Evolutionary conservation across 2,797 vertebrate species (phyloP).

Genomic region (Poecile montanus): DNA sequence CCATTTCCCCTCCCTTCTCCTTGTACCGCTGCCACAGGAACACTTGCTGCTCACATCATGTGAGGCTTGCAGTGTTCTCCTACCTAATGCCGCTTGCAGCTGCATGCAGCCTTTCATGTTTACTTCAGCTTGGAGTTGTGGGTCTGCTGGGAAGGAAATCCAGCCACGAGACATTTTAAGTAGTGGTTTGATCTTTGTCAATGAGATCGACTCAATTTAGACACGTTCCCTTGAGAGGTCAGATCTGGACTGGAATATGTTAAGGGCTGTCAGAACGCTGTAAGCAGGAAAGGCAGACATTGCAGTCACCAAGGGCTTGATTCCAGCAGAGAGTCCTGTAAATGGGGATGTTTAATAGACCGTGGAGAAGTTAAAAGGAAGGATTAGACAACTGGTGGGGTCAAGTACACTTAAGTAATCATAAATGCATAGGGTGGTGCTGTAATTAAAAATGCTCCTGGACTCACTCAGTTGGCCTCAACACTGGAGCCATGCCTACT

Average conservation of each 20-base stretch:
- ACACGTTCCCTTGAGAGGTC: not conserved
- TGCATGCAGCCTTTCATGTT: constrained; percentile 22
- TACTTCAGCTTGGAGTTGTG: not conserved
- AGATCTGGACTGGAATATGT: not conserved
- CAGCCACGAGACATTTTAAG: constrained; percentile 52
- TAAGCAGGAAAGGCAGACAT: not conserved
- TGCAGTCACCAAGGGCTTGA: constrained; percentile 24
- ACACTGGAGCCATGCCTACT: accelerated
- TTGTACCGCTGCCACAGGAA: not conserved
- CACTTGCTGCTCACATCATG: not conserved
- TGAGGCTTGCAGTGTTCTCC: not conserved
- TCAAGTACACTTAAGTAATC: constrained; percentile 52
- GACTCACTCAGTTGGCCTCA: not conserved
- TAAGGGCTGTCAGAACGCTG: constrained; percentile 44
- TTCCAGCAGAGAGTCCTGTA: constrained; percentile 50
- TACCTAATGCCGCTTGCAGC: not conserved
- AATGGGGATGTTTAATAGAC: constrained; percentile 69
- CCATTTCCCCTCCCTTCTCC: not conserved
- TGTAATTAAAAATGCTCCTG: constrained; percentile 58
- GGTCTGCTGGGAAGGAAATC: constrained; percentile 43
- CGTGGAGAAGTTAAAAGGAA: constrained; percentile 64
- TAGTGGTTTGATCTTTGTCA: constrained; percentile 60
- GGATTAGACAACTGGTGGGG: constrained; percentile 60
- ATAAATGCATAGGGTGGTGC: constrained; percentile 26
- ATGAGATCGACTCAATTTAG: constrained; percentile 11